These are phyloP conservation scores for Xenopus petersii DNA, from an alignment of 2,797 vertebrate genomes.

Conservation along the genomic window DNA sequence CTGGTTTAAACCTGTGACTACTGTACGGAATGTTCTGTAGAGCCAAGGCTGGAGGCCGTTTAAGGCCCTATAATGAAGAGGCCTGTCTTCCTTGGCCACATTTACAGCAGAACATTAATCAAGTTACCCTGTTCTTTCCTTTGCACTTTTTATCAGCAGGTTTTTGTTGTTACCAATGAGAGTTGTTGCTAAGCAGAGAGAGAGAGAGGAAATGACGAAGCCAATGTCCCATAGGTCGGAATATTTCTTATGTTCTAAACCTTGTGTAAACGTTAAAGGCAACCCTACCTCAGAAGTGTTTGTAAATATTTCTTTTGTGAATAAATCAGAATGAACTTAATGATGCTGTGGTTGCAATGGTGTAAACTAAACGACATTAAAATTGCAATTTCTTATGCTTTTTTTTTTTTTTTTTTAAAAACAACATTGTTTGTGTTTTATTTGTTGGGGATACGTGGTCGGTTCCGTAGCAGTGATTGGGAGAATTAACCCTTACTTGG, in stretches of 20 bases:
- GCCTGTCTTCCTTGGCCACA: neutral
- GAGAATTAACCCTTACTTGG: too few relatives aligned
- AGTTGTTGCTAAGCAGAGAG: slow-evolving; percentile 20
- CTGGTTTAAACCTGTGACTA: too few relatives aligned
- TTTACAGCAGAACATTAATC: neutral
- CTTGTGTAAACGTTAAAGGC: neutral
- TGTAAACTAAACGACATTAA: neutral
- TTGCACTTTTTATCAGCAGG: slow-evolving; percentile 41
- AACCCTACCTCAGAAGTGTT: slow-evolving; percentile 43
- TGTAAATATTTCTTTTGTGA: slow-evolving; percentile 32
- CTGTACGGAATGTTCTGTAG: too few relatives aligned
- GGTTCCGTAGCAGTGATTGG: too few relatives aligned
- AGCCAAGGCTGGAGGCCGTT: too few relatives aligned
- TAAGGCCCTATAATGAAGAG: neutral
- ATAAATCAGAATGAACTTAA: slow-evolving; percentile 39
- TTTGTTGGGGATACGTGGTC: too few relatives aligned
- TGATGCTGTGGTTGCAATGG: neutral
- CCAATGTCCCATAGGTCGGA: slow-evolving; percentile 5
- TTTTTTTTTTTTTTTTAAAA: too few relatives aligned
- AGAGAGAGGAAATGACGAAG: neutral
- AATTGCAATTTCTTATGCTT: neutral
- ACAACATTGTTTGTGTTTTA: too few relatives aligned
- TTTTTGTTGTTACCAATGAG: neutral
- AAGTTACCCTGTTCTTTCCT: slow-evolving; percentile 41
- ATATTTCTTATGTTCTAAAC: slow-evolving; percentile 13